Conservation (phyloP, 2,113 vertebrate species). For the Phalacrocorax aristotelis region DNA sequence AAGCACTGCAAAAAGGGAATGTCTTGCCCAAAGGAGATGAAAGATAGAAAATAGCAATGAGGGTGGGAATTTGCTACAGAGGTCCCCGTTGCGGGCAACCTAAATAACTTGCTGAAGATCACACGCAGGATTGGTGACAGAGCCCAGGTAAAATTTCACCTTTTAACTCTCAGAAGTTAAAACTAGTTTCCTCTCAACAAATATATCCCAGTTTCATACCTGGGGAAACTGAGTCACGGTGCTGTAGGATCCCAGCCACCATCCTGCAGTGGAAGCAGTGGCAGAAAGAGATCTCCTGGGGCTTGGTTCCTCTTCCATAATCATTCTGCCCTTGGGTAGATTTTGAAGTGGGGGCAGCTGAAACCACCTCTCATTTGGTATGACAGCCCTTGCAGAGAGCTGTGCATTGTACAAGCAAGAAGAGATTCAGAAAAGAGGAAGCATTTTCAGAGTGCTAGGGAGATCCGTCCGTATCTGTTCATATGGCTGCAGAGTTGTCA, state of each 20-base stretch:
- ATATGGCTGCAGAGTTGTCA: not conserved
- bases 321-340: not conserved
- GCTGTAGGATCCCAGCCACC: not conserved
- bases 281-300: not conserved
- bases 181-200: not conserved
- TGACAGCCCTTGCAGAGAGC: not conserved
- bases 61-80: not conserved
- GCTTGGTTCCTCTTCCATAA: not conserved
- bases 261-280: not conserved
- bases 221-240: not conserved
- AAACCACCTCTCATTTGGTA: not conserved
- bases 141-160: not conserved
- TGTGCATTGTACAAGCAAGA: not conserved
- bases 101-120: not conserved
- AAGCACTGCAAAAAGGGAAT: not conserved
- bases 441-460: not conserved
- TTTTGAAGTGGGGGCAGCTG: not conserved
- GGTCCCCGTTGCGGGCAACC: not conserved
- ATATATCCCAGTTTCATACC: not conserved
- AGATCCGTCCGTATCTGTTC: not conserved
- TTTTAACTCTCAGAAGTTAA: not conserved
- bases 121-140: accelerated
- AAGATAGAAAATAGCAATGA: not conserved
- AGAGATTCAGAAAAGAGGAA: not conserved
- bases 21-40: not conserved